Evolutionary conservation across 1,140 invertebrate genomes (phyloP), one percentile per base, ranked within the genome.

Genomic region (Neodiprion virginianus): DNA sequence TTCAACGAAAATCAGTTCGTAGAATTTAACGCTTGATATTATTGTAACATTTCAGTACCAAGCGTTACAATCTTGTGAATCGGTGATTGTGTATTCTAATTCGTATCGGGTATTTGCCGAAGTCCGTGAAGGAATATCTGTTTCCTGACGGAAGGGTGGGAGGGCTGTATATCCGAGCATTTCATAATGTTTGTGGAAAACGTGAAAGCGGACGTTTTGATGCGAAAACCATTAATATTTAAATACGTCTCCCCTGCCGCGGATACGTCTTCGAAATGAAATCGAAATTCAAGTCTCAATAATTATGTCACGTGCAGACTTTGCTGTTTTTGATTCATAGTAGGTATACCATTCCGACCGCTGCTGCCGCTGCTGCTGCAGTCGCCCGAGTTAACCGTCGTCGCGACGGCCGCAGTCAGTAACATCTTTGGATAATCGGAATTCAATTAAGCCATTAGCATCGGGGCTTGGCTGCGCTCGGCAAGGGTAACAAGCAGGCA

Each of bases 391-490:
- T 61, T 61, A 61, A 61, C 53, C 53, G 53, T 17, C 53, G 53
- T 8, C 53, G 11, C 53, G 53, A 61, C 53, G 75, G 76, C 73
- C 75, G 74, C 71, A 69, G 76, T 76, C 79, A 74, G 79, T 78
- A 83, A 81, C 81, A 78, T 83, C 84, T 85, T 86, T 79, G 81
- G 77, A 82, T 86, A 86, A 87, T 87, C 85, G 85, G 80, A 86
- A 87, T 87, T 86, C 86, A 87, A 87, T 87, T 86, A 87, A 86
- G 85, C 82, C 85, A 86, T 87, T 86, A 86, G 80, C 80, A 76
- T 82, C 72, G 28, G 67, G 67, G 61, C 74, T 75, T 70, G 28
- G 69, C 17, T 61, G 53, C 48, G 53, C 48, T 49, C 23, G 21
- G 67, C 48, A 40, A 72, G 71, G 28, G 72, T 48, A 75, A 72